Evolutionary conservation across 2,888 invertebrate genomes (phyloP), one percentile per base, ranked within the genome.

Genomic region (Caenorhabditis plicata): DNA sequence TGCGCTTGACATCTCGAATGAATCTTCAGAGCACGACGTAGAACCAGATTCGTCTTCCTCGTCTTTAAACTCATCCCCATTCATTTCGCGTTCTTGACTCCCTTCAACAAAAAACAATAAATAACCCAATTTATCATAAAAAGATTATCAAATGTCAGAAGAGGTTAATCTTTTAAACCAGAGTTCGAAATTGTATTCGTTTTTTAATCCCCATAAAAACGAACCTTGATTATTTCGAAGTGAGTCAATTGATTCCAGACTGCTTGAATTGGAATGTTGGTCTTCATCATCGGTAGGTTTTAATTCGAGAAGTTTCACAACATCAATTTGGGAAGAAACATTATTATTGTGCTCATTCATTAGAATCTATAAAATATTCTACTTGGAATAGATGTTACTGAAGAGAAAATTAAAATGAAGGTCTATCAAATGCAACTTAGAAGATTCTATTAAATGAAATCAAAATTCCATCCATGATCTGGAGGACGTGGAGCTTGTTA

Each of bases 1-100:
- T 0, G 61, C 50, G n/a, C 70, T 67, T 3, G 66, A 67, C 69
- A 75, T 73, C 50, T 76, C 76, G 50, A 77, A 77, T 13, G 73
- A 74, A 40, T 71, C 69, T 26, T 72, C 73, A 2, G 75, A 75
- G 49, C 77, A 77, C 1, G 75, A 71, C 9, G 75, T 75, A 8
- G 71, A 73, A 3, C 60, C 66, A 11, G 71, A 67, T 13, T 65
- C 71, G n/a, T 47, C 48, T 5, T 56, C 65, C n/a, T 61, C 61
- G 13, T 58, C 62, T 13, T 64, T 51, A n/a, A n/a, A n/a, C n/a
- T n/a, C n/a, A n/a, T n/a, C n/a, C n/a, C n/a, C n/a, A n/a, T n/a
- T n/a, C n/a, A n/a, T n/a, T 11, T 41, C 51, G 15, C 40, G 33
- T 26, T 42, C 48, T 20, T 55, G 43, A 20, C 61, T 61, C 1